Evolutionary conservation across 2,888 invertebrate genomes (phyloP), one percentile per base, ranked within the genome.

Genomic region (Atherix ibis): DNA sequence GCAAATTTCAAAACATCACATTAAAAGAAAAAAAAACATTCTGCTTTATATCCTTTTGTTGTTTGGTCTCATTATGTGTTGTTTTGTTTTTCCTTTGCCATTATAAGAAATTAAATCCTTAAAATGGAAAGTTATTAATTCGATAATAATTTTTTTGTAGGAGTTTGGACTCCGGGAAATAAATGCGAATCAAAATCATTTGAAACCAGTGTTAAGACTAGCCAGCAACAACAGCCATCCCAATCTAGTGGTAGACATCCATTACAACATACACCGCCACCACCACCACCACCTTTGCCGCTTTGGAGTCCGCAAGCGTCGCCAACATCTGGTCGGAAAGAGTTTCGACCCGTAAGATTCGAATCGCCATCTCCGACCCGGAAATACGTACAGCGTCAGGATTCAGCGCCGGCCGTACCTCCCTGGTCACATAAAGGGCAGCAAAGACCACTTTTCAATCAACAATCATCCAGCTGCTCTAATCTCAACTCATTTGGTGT

Each of bases 301-400:
- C 67, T 85, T 45, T 87, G 87, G 87, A 76, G 76, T 18, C 85
- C 87, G 9, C 70, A 71, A 46, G 69, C 80, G 22, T 83, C 83
- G 50, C 84, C 85, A 26, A 69, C 69, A 34, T 62, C 70, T 18
- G 76, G 77, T 44, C 68, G 80, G 46, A 85, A 83, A 59, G 70
- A 74, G 54, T 87, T 84, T 64, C 70, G 79, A 41, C 81, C 87
- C 4, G 78, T 87, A 31, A 76, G 64, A 47, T 80, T 79, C 48
- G 76, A 77, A 49, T 76, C 78, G 34, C 77, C 78, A 31, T 65
- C 68, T 34, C 57, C 74, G 44, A 59, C 65, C 35, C 65, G 76
- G 31, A 51, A 51, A 42, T 57, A 54, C 44, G 49, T 14, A 5
- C 19, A 29, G 12, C 30, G 26, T 26, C 48, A 43, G 39, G 45